phyloP scores from a whole-genome alignment of 2,113 vertebrate species.

The Mixornis gularis region DNA sequence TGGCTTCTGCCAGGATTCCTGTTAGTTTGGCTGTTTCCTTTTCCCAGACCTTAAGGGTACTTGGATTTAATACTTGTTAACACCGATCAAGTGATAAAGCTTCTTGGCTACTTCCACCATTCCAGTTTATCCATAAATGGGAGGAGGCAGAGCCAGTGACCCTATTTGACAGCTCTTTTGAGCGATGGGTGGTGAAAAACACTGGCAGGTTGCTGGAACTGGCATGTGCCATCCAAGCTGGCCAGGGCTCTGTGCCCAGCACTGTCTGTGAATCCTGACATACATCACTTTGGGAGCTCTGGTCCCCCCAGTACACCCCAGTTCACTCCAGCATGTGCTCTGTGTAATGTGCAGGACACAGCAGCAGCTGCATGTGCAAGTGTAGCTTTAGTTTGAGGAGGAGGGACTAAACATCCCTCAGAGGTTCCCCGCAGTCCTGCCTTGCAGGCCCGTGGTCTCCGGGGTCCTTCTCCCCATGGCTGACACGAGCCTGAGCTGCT shows the following conservation, averaged over 20 bases:
- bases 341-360: accelerated
- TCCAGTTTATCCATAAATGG: not conserved
- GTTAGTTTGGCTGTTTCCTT: not conserved
- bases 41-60: not conserved
- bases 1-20: not conserved
- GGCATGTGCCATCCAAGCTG: not conserved
- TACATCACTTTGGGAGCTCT: not conserved
- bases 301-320: accelerated
- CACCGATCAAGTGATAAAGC: not conserved
- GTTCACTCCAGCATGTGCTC: accelerated
- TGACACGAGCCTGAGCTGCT: accelerated
- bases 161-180: not conserved
- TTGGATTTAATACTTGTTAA: not conserved
- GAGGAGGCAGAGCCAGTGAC: not conserved
- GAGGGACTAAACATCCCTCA: not conserved
- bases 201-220: not conserved
- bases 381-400: not conserved
- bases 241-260: accelerated
- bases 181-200: not conserved
- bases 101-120: not conserved
- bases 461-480: accelerated
- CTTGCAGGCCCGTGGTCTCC: accelerated
- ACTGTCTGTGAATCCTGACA: not conserved
- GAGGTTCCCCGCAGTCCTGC: accelerated
- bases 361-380: not conserved